Base-by-base conservation (phyloP, 30 jellyfish, hydroid and myxozoan species). In the Turritopsis rubra region DNA sequence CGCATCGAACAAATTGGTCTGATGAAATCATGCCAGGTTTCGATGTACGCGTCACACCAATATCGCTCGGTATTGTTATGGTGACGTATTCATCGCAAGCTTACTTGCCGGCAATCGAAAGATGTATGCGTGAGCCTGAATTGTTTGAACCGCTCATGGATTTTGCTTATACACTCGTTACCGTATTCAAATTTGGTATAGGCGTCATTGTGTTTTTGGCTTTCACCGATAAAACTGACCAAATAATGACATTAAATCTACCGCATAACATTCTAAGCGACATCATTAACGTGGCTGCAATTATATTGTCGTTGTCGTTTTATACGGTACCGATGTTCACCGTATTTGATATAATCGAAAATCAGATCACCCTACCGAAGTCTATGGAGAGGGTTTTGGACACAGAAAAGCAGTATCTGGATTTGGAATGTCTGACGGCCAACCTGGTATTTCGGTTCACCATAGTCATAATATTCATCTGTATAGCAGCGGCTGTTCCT, bases 121-220 rank as follows among this genome's bases (percentile, higher is more conserved):
- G 97, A 21, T 86, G 97, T 88, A 91, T 91, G 97, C 84, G 88
- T 20, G 97, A 91, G 65, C 97, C 97, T 21, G 97, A 91, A 83
- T 82, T 91, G 17, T 91, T 91, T 90, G 96, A 91, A 21, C 96
- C 97, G 66, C 80, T 91, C 83, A 91, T 87, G 94, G 97, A 91
- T 82, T 91, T 91, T 76, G 91, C 93, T 81, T 91, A 91, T 89
- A 91, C 96, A 25, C 72, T 91, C 13, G 97, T 91, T 71, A 91
- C 97, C 18, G 96, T 91, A 23, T 91, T 91, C 82, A 91, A 91
- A 75, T 87, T 91, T 65, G 97, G 96, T 1, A 91, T 91, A n/a
- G 97, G 97, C 4, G 95, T 91, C 77, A 91, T 91, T 53, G 97
- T 91, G 29, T 91, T 91, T 79, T 85, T 91, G 65, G 97, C 96